These are phyloP conservation scores for Microcebus tavaratra DNA, from an alignment of 2,113 vertebrate genomes.

Conservation along the genomic window DNA sequence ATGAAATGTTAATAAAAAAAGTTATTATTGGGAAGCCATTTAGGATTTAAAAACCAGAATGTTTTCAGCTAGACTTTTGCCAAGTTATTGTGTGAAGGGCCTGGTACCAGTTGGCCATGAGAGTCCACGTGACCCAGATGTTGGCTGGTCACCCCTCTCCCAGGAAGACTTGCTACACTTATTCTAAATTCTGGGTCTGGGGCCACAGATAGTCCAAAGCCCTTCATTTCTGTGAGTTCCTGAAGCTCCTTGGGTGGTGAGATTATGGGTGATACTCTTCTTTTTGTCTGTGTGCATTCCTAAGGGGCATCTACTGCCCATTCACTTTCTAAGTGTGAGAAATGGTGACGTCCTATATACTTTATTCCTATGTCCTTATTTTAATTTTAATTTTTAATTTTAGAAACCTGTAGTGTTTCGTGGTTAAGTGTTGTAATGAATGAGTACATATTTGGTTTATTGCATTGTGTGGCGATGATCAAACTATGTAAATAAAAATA, in stretches of 20 bases:
- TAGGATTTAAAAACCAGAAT: background rate
- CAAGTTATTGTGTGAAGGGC: background rate
- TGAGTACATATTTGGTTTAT: background rate
- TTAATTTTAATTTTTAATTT: background rate
- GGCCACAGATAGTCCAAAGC: background rate
- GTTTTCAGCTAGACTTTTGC: background rate
- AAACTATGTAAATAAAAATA: background rate
- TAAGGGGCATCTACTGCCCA: background rate
- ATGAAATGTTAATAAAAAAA: background rate
- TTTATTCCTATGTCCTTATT: background rate
- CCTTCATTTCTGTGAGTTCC: background rate
- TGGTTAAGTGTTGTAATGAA: background rate
- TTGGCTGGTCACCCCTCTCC: background rate
- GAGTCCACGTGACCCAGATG: background rate
- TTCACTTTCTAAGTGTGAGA: background rate
- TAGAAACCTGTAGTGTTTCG: background rate
- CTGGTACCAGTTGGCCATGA: fast-evolving
- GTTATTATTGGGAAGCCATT: background rate
- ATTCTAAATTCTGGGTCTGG: background rate
- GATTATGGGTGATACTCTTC: background rate
- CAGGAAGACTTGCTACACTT: background rate
- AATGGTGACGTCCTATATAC: background rate
- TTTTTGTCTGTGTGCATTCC: background rate
- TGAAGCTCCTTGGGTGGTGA: background rate
- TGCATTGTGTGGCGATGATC: background rate